Conservation (phyloP, 2,797 vertebrate species). For the Enteromius trimaculatus region DNA sequence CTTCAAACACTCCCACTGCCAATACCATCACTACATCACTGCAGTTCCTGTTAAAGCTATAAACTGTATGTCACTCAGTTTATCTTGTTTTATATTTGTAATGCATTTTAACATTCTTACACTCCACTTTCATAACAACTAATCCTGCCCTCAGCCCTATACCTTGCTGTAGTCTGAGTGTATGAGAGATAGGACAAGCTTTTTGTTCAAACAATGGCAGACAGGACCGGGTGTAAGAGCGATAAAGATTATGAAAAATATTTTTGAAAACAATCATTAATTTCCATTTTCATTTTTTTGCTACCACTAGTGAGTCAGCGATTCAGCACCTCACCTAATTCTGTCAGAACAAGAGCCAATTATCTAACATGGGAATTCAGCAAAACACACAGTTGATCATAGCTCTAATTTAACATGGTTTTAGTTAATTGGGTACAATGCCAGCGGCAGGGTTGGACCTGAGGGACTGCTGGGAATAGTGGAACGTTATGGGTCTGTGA, state of each 20-base stretch:
- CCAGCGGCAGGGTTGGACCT: conserved; percentile 27
- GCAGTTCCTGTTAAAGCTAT: neutral
- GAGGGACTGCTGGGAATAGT: conserved; percentile 21
- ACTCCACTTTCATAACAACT: neutral
- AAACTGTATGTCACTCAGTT: neutral
- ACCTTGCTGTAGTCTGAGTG: neutral
- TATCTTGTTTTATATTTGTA: neutral
- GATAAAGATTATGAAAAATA: neutral
- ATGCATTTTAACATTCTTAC: neutral
- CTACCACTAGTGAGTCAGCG: conserved; percentile 22
- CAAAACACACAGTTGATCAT: conserved; percentile 34
- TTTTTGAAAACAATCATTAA: conserved; percentile 8
- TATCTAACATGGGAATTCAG: conserved; percentile 40
- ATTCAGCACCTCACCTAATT: conserved; percentile 10
- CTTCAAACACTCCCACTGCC: conserved; percentile 4
- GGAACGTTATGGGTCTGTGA: neutral
- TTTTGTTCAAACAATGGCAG: neutral
- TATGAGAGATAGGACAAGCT: neutral
- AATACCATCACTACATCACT: conserved; percentile 10
- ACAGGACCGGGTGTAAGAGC: neutral
- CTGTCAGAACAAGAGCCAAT: conserved; percentile 24
- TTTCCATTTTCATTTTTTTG: conserved; percentile 30
- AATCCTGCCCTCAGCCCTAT: neutral
- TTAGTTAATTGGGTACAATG: conserved; percentile 43
- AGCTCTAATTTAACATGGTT: conserved; percentile 39